These are phyloP conservation scores for Sycophaga agraensis DNA, from an alignment of 1,140 invertebrate genomes.

Conservation along the genomic window DNA sequence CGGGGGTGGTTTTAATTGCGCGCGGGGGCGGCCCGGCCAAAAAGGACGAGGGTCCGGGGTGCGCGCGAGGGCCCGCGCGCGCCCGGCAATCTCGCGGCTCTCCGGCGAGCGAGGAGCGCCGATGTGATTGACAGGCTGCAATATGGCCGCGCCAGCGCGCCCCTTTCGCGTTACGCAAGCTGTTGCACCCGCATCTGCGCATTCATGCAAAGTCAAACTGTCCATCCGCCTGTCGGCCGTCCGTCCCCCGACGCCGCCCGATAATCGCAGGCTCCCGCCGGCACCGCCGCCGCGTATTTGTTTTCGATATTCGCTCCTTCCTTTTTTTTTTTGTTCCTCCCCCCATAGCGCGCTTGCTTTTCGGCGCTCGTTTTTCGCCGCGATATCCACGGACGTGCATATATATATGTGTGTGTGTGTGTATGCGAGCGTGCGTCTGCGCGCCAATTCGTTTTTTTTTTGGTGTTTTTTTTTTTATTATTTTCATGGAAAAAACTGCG, in stretches of 20 bases:
- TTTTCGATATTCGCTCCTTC: not conserved
- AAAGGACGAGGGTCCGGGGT: not conserved
- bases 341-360: not conserved
- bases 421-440: too few species aligned
- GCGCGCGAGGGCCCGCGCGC: not conserved
- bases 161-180: conserved; percentile 58
- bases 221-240: conserved; percentile 39
- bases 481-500: too few species aligned
- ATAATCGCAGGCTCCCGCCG: conserved; percentile 11
- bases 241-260: conserved; percentile 38
- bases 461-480: too few species aligned
- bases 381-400: not conserved
- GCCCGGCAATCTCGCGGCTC: conserved; percentile 8
- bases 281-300: too few species aligned
- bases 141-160: conserved; percentile 1
- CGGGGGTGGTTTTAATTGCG: too few species aligned
- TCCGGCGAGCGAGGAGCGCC: conserved; percentile 34
- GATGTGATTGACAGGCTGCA: conserved; percentile 35
- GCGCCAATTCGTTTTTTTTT: too few species aligned
- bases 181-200: conserved; percentile 61
- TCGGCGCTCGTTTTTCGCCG: not conserved
- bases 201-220: conserved; percentile 57
- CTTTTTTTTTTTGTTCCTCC: not conserved
- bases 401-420: too few species aligned
- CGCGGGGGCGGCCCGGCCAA: too few species aligned